A percentile compares a stretch with the other conserved stretches of the same genome.
Conservation (phyloP, 2,888 invertebrate genomes). For the Eubasilissa splendida region DNA sequence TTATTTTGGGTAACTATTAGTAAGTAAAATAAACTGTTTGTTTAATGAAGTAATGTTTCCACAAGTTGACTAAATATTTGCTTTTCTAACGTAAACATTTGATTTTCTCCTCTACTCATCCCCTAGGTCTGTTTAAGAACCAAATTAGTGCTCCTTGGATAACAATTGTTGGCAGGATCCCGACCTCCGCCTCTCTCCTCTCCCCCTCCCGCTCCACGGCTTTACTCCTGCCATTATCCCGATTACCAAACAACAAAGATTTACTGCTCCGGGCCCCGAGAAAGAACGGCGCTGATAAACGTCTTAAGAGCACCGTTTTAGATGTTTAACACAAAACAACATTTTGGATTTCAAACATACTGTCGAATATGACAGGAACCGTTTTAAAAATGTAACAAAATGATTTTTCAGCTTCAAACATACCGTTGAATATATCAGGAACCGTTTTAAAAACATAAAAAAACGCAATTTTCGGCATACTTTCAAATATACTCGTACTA, state of each 20-base stretch:
- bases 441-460: not conserved
- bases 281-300: conserved; percentile 47
- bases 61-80: conserved; percentile 37
- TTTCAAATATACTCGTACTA: too few relatives aligned
- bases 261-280: conserved; percentile 50
- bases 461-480: too few relatives aligned
- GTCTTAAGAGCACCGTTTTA: conserved; percentile 23
- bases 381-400: too few relatives aligned
- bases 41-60: not conserved
- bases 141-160: conserved; percentile 40
- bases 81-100: conserved; percentile 22
- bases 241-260: conserved; percentile 57
- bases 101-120: not conserved
- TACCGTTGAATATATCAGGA: not conserved
- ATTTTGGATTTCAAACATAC: too few relatives aligned
- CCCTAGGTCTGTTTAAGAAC: conserved; percentile 12
- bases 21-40: too few relatives aligned
- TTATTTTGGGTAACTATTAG: too few relatives aligned
- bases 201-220: conserved; percentile 16
- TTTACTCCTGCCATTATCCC: conserved; percentile 52
- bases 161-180: conserved; percentile 20
- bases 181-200: not conserved
- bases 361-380: too few relatives aligned
- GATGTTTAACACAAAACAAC: too few relatives aligned
- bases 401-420: too few relatives aligned